A percentile compares a stretch with the other conserved stretches of the same genome.
These are phyloP conservation scores for Pongo abelii DNA, from an alignment of 2,113 vertebrate genomes.

Conservation along the genomic window DNA sequence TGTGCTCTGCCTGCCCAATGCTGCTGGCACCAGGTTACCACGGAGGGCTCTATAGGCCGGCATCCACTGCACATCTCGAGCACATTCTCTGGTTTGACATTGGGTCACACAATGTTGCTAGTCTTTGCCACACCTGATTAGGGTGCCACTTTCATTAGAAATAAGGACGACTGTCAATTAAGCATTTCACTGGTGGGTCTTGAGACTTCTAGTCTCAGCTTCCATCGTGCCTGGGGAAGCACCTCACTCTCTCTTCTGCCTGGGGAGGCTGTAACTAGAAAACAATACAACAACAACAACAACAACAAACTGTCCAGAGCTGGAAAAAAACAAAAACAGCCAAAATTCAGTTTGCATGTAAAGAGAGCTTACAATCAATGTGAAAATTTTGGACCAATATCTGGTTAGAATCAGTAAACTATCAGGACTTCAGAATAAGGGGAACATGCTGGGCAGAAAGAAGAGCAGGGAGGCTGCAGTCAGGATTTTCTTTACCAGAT, in stretches of 20 bases:
- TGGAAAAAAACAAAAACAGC: background rate
- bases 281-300: background rate
- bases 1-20: background rate
- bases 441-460: background rate
- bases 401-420: background rate
- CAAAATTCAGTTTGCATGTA: background rate
- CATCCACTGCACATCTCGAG: background rate
- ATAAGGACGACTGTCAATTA: background rate
- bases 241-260: background rate
- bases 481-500: background rate
- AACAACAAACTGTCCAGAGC: background rate
- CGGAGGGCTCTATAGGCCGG: rapidly evolving
- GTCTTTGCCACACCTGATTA: background rate
- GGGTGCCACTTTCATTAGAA: background rate
- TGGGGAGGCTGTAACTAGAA: background rate
- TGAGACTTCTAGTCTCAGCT: background rate
- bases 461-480: background rate
- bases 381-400: background rate
- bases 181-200: background rate
- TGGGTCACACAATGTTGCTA: background rate
- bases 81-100: background rate
- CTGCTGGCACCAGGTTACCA: background rate
- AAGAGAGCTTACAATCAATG: background rate
- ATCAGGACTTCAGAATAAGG: background rate
- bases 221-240: background rate